phyloP scores from a whole-genome alignment of 2,797 vertebrate genomes.

The Melanotaenia nigrans region DNA sequence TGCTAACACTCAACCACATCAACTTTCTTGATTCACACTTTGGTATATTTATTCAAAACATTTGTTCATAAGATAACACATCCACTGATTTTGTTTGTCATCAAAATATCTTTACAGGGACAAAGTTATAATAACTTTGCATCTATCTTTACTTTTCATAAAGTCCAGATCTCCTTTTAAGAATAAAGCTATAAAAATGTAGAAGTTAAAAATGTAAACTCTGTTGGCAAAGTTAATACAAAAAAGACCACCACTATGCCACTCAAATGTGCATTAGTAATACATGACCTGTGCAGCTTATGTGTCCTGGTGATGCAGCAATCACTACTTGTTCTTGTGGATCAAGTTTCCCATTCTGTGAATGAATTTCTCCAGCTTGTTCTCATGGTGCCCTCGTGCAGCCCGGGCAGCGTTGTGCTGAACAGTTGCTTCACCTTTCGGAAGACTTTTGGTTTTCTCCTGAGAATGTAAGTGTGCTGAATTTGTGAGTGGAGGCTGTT shows the following conservation, averaged over 20 bases:
- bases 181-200: constrained; percentile 4
- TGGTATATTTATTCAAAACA: not conserved
- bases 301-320: not conserved
- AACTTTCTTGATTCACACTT: not conserved
- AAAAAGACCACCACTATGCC: not conserved
- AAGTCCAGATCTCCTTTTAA: not conserved
- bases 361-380: constrained; percentile 93
- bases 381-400: constrained; percentile 86
- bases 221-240: constrained; percentile 15
- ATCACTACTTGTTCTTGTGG: constrained; percentile 86
- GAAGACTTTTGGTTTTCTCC: constrained; percentile 80
- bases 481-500: constrained; percentile 37
- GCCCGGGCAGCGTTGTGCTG: constrained; percentile 73
- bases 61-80: not conserved
- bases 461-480: constrained; percentile 58
- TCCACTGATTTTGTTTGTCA: not conserved
- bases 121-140: not conserved
- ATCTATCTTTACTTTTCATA: not conserved
- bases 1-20: not conserved
- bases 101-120: not conserved
- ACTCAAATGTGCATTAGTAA: constrained; percentile 15
- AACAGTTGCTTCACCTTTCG: constrained; percentile 67
- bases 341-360: constrained; percentile 91
- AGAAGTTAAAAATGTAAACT: constrained; percentile 47
- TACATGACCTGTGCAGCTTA: not conserved